A percentile compares a stretch with the other conserved stretches of the same genome.
These are phyloP conservation scores for Galagoides demidoff DNA, from an alignment of 2,797 vertebrate genomes.

Conservation along the genomic window DNA sequence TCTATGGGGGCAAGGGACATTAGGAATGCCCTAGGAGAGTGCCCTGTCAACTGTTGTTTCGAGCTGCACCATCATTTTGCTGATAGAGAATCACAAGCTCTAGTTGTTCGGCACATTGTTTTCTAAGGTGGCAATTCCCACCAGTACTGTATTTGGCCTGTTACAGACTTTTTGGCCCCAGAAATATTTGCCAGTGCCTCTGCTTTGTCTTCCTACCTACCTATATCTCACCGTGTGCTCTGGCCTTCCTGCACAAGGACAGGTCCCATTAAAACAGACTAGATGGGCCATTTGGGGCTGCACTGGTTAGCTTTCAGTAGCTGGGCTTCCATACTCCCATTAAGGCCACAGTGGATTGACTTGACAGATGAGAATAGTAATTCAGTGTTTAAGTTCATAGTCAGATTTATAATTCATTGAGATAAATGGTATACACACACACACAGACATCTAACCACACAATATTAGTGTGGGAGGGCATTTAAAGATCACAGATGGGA, in stretches of 20 bases:
- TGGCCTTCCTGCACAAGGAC: background rate
- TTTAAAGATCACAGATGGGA: background rate
- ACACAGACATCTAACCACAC: background rate
- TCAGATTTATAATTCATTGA: constrained; percentile 43
- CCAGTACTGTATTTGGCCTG: background rate
- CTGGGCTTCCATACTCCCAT: background rate
- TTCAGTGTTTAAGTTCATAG: background rate
- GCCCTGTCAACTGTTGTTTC: background rate
- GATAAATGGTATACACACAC: background rate
- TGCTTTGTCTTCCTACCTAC: constrained; percentile 48
- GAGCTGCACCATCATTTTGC: background rate
- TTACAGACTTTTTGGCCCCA: constrained; percentile 16
- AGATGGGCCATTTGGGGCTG: background rate
- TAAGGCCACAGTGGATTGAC: background rate
- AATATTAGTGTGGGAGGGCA: background rate
- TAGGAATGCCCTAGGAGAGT: background rate
- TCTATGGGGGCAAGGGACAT: background rate
- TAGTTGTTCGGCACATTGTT: background rate
- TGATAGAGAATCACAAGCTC: background rate
- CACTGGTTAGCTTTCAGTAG: constrained; percentile 27
- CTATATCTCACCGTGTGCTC: background rate
- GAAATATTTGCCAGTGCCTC: constrained; percentile 53
- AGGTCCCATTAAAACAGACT: constrained; percentile 32
- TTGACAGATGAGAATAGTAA: background rate
- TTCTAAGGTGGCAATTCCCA: constrained; percentile 22